Base-by-base conservation (phyloP, 2,113 vertebrate genomes). In the Corydoras sp. region DNA sequence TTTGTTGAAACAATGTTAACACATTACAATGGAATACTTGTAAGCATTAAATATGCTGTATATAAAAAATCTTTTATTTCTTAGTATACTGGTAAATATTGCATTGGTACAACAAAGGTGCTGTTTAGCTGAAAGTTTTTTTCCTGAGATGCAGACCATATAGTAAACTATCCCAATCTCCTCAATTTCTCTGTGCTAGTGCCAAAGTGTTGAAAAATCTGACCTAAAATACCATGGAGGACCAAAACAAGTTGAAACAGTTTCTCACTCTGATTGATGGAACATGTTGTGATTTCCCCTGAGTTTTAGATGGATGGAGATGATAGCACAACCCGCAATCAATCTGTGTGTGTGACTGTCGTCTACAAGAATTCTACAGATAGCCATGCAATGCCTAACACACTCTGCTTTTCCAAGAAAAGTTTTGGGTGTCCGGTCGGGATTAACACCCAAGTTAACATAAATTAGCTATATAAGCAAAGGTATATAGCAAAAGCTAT, bases 281-380 rank as follows among this genome's bases (percentile, higher is more conserved):
- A 81, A 81, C 77, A 81, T 75, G 77, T 75, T 76, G 75, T 81
- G 80, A 82, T 82, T 82, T 82, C 80, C 80, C 80, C 73, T 65
- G 80, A 82, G 80, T 78, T 82, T 56, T 79, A 82, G 80, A 80
- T 78, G 80, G 80, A 78, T 73, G 68, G 78, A 80, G 73, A 80
- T 73, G 76, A 80, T 82, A 74, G 71, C 65, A 59, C 73, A 74
- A 78, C 75, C 71, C 68, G 59, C 73, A 78, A 77, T 78, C 80
- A 82, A 76, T 82, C 80, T 72, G 71, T 69, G 73, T 78, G 76
- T 78, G 76, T 77, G 77, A 80, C 76, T 77, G 64, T 30, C 65
- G 72, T 68, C 76, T 51, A 78, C 73, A 78, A 76, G 76, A 75
- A 80, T 74, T 74, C 75, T 77, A 69, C 74, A 66, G 79, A 81